These are phyloP conservation scores for Pangasius krempfi DNA, from an alignment of 2,797 vertebrate genomes.

Conservation along the genomic window DNA sequence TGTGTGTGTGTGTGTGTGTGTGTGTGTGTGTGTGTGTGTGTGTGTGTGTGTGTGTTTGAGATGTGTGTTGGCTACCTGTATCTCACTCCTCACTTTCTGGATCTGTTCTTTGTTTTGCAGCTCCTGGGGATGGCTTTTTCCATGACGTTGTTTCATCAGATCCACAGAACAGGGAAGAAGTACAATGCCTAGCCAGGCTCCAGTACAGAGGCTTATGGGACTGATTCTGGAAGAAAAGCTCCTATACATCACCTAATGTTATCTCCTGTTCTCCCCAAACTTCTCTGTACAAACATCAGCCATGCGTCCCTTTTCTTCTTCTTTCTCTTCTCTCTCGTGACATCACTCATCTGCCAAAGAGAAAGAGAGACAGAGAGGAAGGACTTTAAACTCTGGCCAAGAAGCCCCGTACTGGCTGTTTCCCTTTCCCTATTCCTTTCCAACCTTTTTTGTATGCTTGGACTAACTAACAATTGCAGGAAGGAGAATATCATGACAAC, in stretches of 20 bases:
- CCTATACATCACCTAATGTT: conserved; percentile 38
- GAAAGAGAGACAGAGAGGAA: conserved; percentile 68
- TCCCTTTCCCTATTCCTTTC: conserved; percentile 58
- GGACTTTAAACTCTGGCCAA: conserved; percentile 62
- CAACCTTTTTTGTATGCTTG: conserved; percentile 58
- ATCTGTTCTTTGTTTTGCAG: conserved; percentile 73
- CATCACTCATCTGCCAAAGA: conserved; percentile 81
- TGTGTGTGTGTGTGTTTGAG: background rate
- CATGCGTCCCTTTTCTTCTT: conserved; percentile 53
- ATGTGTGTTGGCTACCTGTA: background rate
- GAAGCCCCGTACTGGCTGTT: conserved; percentile 62
- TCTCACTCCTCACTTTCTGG: conserved; percentile 4
- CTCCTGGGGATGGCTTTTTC: conserved; percentile 98
- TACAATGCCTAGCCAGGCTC: conserved; percentile 84
- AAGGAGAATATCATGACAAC: conserved; percentile 62
- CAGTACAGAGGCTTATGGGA: conserved; percentile 66
- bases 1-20: background rate
- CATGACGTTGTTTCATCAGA: conserved; percentile 98
- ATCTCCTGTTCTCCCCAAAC: conserved; percentile 59
- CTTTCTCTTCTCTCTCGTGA: conserved; percentile 64
- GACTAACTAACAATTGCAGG: conserved; percentile 71
- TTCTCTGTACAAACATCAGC: conserved; percentile 72
- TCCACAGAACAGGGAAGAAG: conserved; percentile 97
- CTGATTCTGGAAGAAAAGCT: conserved; percentile 67
- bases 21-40: no score